Evolutionary conservation across 2,888 invertebrate genomes (phyloP).

Genomic region (Cactoblastis cactorum): DNA sequence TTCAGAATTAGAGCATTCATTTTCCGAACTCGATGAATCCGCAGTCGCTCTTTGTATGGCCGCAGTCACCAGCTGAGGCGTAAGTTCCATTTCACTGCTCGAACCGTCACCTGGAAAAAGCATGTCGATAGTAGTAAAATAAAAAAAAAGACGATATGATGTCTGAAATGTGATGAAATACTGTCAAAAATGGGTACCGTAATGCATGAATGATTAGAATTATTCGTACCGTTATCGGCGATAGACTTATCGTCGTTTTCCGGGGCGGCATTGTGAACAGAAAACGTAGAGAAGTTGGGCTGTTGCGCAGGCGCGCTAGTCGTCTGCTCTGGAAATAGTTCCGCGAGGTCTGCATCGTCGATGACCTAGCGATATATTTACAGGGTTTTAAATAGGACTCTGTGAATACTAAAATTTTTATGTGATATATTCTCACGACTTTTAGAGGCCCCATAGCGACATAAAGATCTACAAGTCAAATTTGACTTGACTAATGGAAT

Average conservation of each 20-base stretch:
- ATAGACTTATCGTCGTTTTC: slow-evolving; percentile 73
- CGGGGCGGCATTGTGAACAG: slow-evolving; percentile 55
- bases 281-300: slow-evolving; percentile 79
- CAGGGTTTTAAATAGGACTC: slow-evolving; percentile 14
- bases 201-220: too few species aligned
- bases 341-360: slow-evolving; percentile 88
- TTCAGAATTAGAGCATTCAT: slow-evolving; percentile 79
- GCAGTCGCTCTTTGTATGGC: slow-evolving; percentile 86
- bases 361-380: slow-evolving; percentile 78
- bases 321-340: slow-evolving; percentile 86
- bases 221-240: slow-evolving; percentile 65
- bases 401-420: not conserved
- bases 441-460: too few species aligned
- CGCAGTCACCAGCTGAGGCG: slow-evolving; percentile 86
- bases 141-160: too few species aligned
- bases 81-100: slow-evolving; percentile 87
- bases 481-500: too few species aligned
- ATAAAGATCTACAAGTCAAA: too few species aligned
- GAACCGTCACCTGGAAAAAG: slow-evolving; percentile 78
- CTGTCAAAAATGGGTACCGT: too few species aligned
- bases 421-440: not conserved
- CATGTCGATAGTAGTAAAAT: not conserved
- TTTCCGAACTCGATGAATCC: slow-evolving; percentile 85
- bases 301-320: slow-evolving; percentile 77
- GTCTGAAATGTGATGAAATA: too few species aligned